These are phyloP conservation scores for Schizopygopsis malacanthus DNA, from an alignment of 2,797 vertebrate genomes.

Conservation along the genomic window DNA sequence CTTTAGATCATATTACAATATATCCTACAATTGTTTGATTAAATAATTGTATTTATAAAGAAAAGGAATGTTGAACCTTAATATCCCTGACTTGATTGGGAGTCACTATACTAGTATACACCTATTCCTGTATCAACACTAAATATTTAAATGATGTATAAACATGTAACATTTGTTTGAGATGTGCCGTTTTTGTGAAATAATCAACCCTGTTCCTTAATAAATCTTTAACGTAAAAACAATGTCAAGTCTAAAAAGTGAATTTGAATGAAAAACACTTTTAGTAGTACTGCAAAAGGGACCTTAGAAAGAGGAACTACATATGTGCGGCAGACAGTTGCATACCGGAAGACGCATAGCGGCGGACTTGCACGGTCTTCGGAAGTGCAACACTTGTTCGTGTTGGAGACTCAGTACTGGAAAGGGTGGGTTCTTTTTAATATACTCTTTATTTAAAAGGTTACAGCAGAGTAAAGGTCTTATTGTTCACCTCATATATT, in stretches of 20 bases:
- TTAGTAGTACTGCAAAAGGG: neutral
- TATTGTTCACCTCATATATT: neutral
- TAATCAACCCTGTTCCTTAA: neutral
- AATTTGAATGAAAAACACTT: neutral
- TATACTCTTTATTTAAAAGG: neutral
- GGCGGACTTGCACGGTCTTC: neutral
- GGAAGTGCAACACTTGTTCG: constrained; percentile 11
- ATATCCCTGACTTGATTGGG: neutral
- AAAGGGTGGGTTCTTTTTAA: constrained; percentile 10
- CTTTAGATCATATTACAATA: neutral
- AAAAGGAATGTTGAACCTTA: neutral
- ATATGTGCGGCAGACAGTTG: neutral
- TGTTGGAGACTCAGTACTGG: neutral
- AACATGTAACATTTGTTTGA: neutral
- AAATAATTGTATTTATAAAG: neutral
- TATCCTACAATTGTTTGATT: neutral
- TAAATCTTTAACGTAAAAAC: neutral
- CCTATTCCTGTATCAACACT: neutral
- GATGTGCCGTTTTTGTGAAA: neutral
- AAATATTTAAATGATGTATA: neutral
- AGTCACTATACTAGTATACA: neutral
- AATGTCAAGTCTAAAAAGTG: neutral
- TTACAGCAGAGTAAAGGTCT: neutral
- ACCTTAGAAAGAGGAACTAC: constrained; percentile 19
- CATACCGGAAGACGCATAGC: constrained; percentile 4